Evolutionary conservation across 2,113 vertebrate species (phyloP).

Genomic region (Octodon degus): DNA sequence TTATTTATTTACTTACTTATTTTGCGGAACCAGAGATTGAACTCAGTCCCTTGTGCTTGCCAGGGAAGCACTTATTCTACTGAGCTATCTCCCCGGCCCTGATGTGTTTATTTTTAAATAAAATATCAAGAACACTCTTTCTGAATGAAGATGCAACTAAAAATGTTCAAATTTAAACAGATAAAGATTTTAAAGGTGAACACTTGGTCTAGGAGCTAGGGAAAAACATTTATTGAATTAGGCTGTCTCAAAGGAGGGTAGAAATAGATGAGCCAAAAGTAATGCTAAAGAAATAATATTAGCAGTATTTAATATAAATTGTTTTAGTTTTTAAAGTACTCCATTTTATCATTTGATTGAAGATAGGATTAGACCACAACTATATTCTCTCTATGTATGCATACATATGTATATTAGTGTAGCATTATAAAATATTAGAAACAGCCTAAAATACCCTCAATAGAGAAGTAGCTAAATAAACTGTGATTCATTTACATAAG

Average conservation of each 20-base stretch:
- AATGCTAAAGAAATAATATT: neutral
- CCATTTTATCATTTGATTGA: neutral
- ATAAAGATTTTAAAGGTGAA: constrained; percentile 10
- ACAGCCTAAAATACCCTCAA: neutral
- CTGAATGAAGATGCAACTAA: constrained; percentile 4
- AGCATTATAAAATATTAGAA: neutral
- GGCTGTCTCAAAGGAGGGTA: constrained; percentile 10
- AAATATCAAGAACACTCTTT: constrained; percentile 31
- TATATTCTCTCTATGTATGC: neutral
- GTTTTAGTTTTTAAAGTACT: neutral
- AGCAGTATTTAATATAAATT: neutral
- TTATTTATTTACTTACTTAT: too few relatives aligned
- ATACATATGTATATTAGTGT: neutral
- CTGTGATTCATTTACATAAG: too few relatives aligned
- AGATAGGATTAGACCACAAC: neutral
- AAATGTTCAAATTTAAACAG: constrained; percentile 30
- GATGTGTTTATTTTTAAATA: neutral
- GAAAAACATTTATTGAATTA: neutral
- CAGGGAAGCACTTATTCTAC: too few relatives aligned
- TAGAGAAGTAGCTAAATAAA: neutral
- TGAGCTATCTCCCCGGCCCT: too few relatives aligned
- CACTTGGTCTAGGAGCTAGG: neutral
- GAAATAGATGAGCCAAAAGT: neutral
- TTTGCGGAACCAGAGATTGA: too few relatives aligned
- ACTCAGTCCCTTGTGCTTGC: too few relatives aligned